These are phyloP conservation scores for Boleophthalmus pectinirostris DNA, from an alignment of 2,113 vertebrate genomes.

Conservation along the genomic window DNA sequence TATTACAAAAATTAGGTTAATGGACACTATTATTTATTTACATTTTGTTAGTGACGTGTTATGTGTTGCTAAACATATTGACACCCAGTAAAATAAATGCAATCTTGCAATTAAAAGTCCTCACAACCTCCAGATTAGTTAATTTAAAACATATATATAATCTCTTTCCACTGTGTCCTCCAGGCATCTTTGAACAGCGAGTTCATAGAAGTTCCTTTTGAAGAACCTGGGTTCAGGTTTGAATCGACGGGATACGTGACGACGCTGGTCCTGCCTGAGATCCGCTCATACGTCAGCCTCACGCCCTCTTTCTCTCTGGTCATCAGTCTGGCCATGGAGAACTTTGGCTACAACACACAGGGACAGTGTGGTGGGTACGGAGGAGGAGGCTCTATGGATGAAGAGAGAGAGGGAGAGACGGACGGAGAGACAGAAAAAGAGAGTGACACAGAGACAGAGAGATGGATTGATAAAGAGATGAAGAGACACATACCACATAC, in stretches of 20 bases:
- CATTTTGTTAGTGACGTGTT: no score
- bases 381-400: no score
- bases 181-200: constrained; percentile 60
- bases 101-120: no score
- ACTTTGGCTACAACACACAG: constrained; percentile 72
- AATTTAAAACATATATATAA: not conserved
- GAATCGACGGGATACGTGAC: constrained; percentile 49
- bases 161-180: not conserved
- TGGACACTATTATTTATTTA: no score
- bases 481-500: no score
- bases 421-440: no score
- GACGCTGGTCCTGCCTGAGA: constrained; percentile 56
- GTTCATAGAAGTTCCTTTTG: constrained; percentile 55
- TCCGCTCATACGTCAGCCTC: constrained; percentile 67
- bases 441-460: no score
- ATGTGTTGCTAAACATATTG: no score
- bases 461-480: no score
- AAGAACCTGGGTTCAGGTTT: constrained; percentile 62
- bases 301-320: constrained; percentile 31
- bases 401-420: no score
- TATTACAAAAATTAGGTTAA: no score
- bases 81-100: no score
- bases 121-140: not conserved
- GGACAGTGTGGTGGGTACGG: constrained; percentile 78
- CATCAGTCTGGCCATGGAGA: constrained; percentile 67